Conservation (phyloP, 1,140 invertebrate species). For the Grapholita molesta region DNA sequence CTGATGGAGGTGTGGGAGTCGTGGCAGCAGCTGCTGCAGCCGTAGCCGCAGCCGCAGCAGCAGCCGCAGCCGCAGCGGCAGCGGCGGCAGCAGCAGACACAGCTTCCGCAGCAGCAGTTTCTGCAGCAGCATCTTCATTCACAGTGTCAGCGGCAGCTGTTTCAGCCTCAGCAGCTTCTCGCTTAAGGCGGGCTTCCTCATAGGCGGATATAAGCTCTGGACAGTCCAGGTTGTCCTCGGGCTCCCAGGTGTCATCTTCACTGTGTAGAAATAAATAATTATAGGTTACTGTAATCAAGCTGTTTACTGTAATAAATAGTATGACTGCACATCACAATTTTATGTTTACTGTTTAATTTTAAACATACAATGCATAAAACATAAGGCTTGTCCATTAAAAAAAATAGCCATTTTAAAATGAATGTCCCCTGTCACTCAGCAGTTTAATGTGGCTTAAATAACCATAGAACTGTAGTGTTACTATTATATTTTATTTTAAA, state of each 20-base stretch:
- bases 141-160: conserved; percentile 15
- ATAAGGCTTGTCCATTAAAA: too few species aligned
- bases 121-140: conserved; percentile 15
- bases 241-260: conserved; percentile 85
- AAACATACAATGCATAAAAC: too few species aligned
- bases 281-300: conserved; percentile 79
- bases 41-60: conserved; percentile 17
- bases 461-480: too few species aligned
- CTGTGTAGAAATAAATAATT: conserved; percentile 41
- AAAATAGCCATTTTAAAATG: too few species aligned
- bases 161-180: conserved; percentile 42
- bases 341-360: too few species aligned
- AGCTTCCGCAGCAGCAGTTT: neutral
- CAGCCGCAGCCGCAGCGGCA: conserved; percentile 10
- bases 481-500: too few species aligned
- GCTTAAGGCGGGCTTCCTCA: conserved; percentile 83
- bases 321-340: too few species aligned
- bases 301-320: conserved; percentile 92
- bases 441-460: too few species aligned
- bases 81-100: conserved; percentile 38
- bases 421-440: too few species aligned
- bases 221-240: conserved; percentile 87
- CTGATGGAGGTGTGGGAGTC: conserved; percentile 22
- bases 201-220: conserved; percentile 89
- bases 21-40: conserved; percentile 22